Base-by-base conservation (phyloP, 2,797 vertebrate species). In the Gallinago nigripennis region DNA sequence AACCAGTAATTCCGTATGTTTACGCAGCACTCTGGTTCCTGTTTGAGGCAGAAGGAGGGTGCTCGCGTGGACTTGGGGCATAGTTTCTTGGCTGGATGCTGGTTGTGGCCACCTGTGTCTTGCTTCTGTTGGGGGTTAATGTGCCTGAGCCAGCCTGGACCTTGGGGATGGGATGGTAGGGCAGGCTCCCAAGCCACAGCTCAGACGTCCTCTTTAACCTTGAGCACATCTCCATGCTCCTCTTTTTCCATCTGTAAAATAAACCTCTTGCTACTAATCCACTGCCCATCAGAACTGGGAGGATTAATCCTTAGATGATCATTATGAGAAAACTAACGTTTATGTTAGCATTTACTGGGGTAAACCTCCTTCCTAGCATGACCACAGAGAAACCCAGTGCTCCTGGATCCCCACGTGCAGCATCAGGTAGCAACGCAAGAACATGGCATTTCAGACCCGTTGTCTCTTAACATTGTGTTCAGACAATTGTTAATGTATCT, bases 1-100 rank as follows among this genome's bases (percentile, higher is more conserved):
- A 33, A 14, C 35, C 21, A 11, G 30, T 33, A 6, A 60, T 54
- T 46, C 54, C 23, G 0, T 27, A 6, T 46, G 33, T 69, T 71
- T 58, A 9, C 28, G 12, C 45, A 25, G n/a, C n/a, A 50, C 69
- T 25, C 24, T 51, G 61, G 24, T 69, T 75, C 69, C 91, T 28
- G 31, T 41, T 50, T 61, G 82, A 76, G 69, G 58, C 65, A 57
- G 82, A 37, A 72, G 5, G 31, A 56, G n/a, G 11, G 8, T 53
- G 27, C 33, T 46, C 11, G 31, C 17, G 2, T 17, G 16, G 28
- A 0, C 77, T 60, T 0, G 0, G 30, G 50, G 18, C 58, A 45
- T 65, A 68, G 58, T 50, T 82, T 30, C 41, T 41, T 82, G 81
- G 18, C 66, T 46, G 45, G 20, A 16, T 27, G 35, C 50, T 11